phyloP scores from a whole-genome alignment of 2,113 vertebrate genomes.

The Catharus bicknelli region DNA sequence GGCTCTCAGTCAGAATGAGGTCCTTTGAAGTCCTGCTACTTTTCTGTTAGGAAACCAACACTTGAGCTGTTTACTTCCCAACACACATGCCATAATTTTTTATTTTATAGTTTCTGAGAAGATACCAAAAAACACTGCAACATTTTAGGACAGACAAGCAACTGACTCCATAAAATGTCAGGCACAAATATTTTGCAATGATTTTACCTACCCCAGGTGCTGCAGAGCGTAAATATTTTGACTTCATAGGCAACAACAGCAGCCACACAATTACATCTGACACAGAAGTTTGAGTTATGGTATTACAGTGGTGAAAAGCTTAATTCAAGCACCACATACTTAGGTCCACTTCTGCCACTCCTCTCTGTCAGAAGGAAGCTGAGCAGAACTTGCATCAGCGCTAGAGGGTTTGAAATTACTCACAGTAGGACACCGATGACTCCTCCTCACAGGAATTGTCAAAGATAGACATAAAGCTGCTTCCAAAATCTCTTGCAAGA shows the following conservation, averaged over 20 bases:
- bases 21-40: neutral
- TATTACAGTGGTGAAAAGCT: neutral
- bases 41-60: neutral
- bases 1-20: neutral
- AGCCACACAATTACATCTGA: neutral
- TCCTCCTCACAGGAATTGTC: neutral
- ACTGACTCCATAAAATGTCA: neutral
- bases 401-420: neutral
- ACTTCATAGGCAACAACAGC: neutral
- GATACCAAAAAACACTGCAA: neutral
- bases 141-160: neutral
- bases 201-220: neutral
- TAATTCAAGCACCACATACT: neutral
- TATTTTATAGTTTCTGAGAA: neutral
- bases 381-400: neutral
- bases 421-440: neutral
- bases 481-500: slow-evolving; percentile 7
- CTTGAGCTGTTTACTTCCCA: neutral
- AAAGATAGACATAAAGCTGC: neutral
- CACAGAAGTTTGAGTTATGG: neutral
- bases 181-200: neutral
- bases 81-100: neutral
- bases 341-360: neutral
- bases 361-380: neutral
- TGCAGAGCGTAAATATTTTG: neutral